Evolutionary conservation across 2,113 vertebrate genomes (phyloP).

Genomic region (Solenodon paradoxus): DNA sequence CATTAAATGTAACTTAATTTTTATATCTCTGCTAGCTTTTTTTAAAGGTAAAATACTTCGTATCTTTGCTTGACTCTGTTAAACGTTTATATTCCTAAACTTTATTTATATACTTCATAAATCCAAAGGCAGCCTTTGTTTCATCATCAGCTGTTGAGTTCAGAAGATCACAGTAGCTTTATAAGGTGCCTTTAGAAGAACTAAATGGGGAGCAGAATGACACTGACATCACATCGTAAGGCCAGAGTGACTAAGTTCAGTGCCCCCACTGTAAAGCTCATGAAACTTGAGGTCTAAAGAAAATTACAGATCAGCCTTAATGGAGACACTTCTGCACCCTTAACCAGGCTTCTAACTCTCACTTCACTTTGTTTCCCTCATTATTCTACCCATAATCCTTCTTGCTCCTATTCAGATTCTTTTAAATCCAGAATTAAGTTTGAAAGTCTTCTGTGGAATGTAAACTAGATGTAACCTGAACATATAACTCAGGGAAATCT

Average conservation of each 20-base stretch:
- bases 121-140: background rate
- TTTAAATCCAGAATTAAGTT: background rate
- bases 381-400: background rate
- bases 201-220: background rate
- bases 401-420: background rate
- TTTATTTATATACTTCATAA: background rate
- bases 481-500: background rate
- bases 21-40: background rate
- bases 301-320: background rate
- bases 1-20: conserved; percentile 35
- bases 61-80: background rate
- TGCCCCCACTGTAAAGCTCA: background rate
- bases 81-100: background rate
- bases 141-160: background rate
- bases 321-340: background rate
- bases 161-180: background rate
- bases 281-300: background rate
- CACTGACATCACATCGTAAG: background rate
- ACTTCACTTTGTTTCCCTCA: background rate
- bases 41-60: conserved; percentile 3
- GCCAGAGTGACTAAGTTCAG: background rate
- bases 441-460: background rate
- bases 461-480: background rate
- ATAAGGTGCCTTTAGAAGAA: background rate
- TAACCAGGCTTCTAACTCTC: background rate